Conservation (phyloP, 2,888 invertebrate genomes). For the Dryococelus australis region DNA sequence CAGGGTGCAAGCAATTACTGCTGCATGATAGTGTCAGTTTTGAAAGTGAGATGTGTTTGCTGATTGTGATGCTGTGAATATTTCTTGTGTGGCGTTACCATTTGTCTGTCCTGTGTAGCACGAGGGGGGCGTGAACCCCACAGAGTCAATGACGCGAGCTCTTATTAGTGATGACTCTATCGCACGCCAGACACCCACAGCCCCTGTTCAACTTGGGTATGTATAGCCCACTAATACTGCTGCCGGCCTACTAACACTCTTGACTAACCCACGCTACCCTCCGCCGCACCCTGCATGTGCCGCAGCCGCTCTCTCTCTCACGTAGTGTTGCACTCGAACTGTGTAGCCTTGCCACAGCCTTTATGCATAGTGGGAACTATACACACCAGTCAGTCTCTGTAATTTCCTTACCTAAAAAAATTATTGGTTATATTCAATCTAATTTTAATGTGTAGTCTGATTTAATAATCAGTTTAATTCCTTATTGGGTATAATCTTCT, state of each 20-base stretch:
- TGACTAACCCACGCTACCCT: constrained; percentile 10
- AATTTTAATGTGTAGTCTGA: too few species aligned
- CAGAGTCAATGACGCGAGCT: constrained; percentile 95
- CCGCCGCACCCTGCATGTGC: background rate
- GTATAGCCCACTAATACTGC: constrained; percentile 60
- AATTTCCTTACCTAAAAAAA: too few species aligned
- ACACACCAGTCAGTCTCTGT: too few species aligned
- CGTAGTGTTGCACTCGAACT: background rate
- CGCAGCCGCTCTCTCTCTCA: background rate
- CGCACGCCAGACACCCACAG: constrained; percentile 83
- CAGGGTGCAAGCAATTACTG: background rate
- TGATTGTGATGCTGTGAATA: constrained; percentile 32
- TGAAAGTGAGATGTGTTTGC: constrained; percentile 24
- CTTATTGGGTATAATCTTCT: too few species aligned
- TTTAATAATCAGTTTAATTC: too few species aligned
- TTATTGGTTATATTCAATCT: too few species aligned
- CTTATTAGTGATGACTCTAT: constrained; percentile 90
- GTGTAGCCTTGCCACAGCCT: too few species aligned
- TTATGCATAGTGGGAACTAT: too few species aligned
- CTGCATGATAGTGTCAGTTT: background rate
- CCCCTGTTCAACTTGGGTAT: constrained; percentile 95
- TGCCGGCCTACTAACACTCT: background rate
- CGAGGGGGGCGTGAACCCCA: constrained; percentile 91
- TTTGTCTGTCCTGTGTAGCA: constrained; percentile 63
- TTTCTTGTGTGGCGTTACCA: constrained; percentile 10